Percentiles rank a stretch among this genome's conserved stretches.
phyloP scores from a whole-genome alignment of 2,797 vertebrate species.

The Falco concolor region DNA sequence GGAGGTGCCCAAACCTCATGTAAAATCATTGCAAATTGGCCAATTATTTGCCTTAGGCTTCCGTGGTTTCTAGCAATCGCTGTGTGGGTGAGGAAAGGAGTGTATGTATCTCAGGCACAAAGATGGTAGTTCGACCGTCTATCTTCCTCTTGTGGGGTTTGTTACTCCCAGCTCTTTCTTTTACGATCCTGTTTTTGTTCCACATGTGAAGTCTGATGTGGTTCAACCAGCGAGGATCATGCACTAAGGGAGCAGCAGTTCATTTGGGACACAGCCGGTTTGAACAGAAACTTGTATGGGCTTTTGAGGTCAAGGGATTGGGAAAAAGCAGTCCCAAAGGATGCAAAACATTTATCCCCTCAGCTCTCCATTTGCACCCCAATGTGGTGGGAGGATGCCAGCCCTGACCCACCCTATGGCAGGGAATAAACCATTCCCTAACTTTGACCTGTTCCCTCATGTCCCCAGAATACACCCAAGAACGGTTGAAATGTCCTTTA shows the following conservation, averaged over 20 bases:
- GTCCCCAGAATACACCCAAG: background rate
- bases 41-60: background rate
- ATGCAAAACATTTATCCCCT: background rate
- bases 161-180: background rate
- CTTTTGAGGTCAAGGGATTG: background rate
- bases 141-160: background rate
- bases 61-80: background rate
- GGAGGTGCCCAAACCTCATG: rapidly evolving
- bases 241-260: background rate
- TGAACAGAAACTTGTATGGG: background rate
- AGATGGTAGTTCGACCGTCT: background rate
- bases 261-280: background rate
- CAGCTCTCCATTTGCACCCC: background rate
- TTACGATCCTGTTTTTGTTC: background rate
- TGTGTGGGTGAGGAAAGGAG: background rate
- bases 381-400: background rate
- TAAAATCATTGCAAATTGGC: background rate
- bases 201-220: background rate
- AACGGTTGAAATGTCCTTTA: background rate
- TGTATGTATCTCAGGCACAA: rapidly evolving
- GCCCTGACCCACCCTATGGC: background rate
- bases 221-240: background rate
- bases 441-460: background rate
- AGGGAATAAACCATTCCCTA: background rate
- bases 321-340: background rate